Evolutionary conservation across 1,140 invertebrate genomes (phyloP), one percentile per base, ranked within the genome.

Genomic region (Bradynema listronoti): DNA sequence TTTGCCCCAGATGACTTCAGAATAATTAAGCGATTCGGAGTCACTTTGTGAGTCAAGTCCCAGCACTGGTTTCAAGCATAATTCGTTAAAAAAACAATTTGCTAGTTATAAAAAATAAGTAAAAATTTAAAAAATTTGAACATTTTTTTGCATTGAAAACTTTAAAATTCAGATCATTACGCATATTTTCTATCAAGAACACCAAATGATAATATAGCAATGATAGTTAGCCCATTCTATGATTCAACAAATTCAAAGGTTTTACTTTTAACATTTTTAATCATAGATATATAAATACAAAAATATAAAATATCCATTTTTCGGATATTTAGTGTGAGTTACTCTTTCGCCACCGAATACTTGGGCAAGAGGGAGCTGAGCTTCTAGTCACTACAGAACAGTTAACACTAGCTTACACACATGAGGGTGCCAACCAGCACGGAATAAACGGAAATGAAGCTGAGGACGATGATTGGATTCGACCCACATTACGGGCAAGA

Each of bases 121-220:
- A 30, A 11, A 19, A 51, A 11, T 16, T 4, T 51, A 24, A 62
- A 24, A 14, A 6, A 19, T 32, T 22, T 24, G 24, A 34, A 14
- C 25, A 36, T 22, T 29, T 66, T 45, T 16, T n/a, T n/a, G n/a
- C n/a, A n/a, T n/a, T n/a, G n/a, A n/a, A n/a, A n/a, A n/a, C n/a
- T n/a, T n/a, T n/a, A n/a, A 19, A n/a, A 39, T 58, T 55, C 22
- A 72, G 69, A 73, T 51, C 66, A 72, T 43, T 69, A 70, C 45
- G 57, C 69, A 14, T 65, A 66, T 46, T 65, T 32, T 42, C 51
- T 54, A 22, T 36, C 39, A 7, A 39, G 45, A 2, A 29, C 56
- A 43, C 57, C 53, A 4, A 68, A 22, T 9, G 39, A 50, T 11
- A 56, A 27, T 45, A 32, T 72, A 33, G 63, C 67, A 19, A 69